These are phyloP conservation scores for Conus ventricosus DNA, from an alignment of 1,140 invertebrate genomes.

Conservation along the genomic window DNA sequence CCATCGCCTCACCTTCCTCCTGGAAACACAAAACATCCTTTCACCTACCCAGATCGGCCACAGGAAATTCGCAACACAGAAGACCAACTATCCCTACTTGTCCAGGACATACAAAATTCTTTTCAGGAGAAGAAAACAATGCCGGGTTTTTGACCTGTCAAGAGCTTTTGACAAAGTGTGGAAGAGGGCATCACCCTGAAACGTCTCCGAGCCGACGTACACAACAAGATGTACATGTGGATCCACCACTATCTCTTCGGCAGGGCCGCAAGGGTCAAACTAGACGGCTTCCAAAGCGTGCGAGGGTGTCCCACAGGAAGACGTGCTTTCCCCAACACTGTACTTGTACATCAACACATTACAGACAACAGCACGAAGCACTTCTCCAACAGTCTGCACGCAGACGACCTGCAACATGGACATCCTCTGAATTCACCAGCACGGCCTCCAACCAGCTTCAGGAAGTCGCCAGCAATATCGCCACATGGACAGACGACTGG, in stretches of 20 bases:
- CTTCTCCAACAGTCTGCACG: too few species aligned
- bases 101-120: constrained; percentile 24
- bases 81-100: not conserved
- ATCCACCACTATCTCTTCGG: not conserved
- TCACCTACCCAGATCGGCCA: constrained; percentile 27
- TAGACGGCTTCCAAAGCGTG: not conserved
- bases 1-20: not conserved
- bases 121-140: constrained; percentile 18
- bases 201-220: not conserved
- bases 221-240: constrained; percentile 25
- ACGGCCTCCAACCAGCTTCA: too few species aligned
- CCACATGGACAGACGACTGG: too few species aligned
- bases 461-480: too few species aligned
- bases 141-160: not conserved
- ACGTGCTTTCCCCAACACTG: too few species aligned
- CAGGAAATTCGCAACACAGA: constrained; percentile 22
- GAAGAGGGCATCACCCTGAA: constrained; percentile 13
- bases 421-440: too few species aligned
- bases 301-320: too few species aligned
- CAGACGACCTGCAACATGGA: too few species aligned
- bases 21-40: constrained; percentile 21
- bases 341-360: too few species aligned
- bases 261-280: constrained; percentile 27
- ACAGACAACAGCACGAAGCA: too few species aligned
- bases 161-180: constrained; percentile 35